These are phyloP conservation scores for Acrocephalus kingi DNA, from an alignment of 2,113 vertebrate genomes.

Conservation along the genomic window DNA sequence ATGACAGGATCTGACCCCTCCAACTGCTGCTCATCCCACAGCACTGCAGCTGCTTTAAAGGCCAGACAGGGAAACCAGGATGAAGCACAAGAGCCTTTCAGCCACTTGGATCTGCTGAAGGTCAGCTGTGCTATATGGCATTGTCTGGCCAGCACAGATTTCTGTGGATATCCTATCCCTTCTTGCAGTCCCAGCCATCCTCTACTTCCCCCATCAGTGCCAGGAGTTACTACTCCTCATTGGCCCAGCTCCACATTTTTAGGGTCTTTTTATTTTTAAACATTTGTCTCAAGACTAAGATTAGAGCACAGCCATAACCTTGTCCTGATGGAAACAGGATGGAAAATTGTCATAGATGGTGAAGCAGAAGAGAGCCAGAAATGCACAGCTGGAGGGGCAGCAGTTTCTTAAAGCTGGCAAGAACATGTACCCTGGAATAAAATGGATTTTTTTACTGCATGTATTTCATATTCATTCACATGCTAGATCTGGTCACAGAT, in stretches of 20 bases:
- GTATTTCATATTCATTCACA: neutral
- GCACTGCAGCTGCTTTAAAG: neutral
- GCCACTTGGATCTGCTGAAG: neutral
- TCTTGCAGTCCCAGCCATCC: neutral
- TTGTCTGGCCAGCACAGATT: neutral
- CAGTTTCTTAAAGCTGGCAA: neutral
- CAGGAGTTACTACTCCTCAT: neutral
- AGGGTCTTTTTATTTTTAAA: neutral
- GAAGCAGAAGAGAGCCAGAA: neutral
- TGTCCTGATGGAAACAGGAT: neutral
- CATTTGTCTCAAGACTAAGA: neutral
- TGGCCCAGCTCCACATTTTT: neutral
- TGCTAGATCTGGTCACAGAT: neutral
- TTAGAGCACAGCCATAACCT: neutral
- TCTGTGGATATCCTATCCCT: neutral
- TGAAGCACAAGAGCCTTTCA: fast-evolving
- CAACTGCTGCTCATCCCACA: neutral
- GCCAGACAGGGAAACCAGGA: neutral
- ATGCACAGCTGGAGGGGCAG: neutral
- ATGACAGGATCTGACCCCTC: neutral
- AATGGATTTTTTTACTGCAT: neutral
- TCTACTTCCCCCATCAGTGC: neutral
- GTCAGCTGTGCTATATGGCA: fast-evolving
- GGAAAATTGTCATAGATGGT: neutral
- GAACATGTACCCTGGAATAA: neutral